A percentile compares a stretch with the other conserved stretches of the same genome.
These are phyloP conservation scores for Spongilla lacustris DNA, from an alignment of 37 sponge, comb jelly and placozoan species.

Conservation along the genomic window DNA sequence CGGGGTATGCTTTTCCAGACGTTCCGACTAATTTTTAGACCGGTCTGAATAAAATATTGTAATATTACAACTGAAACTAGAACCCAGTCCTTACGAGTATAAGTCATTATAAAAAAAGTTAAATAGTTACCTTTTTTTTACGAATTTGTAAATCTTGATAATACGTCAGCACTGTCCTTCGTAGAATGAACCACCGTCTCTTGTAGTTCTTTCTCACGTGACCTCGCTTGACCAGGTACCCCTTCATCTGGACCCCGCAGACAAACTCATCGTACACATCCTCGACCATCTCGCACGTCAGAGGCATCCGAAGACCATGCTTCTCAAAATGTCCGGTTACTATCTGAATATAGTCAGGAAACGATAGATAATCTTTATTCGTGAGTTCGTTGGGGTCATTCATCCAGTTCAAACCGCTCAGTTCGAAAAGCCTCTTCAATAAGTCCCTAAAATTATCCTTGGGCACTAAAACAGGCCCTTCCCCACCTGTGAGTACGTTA, in stretches of 20 bases:
- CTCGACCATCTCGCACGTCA: constrained; percentile 51
- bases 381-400: background rate
- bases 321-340: constrained; percentile 38
- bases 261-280: constrained; percentile 72
- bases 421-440: constrained; percentile 6
- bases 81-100: too few species aligned
- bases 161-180: constrained; percentile 46
- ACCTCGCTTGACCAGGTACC: constrained; percentile 73
- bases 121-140: constrained; percentile 26
- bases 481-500: constrained; percentile 8
- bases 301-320: constrained; percentile 33
- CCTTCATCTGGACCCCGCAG: constrained; percentile 60
- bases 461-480: background rate
- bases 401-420: constrained; percentile 55
- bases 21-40: too few species aligned
- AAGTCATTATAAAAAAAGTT: too few species aligned
- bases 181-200: constrained; percentile 67
- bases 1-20: too few species aligned
- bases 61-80: too few species aligned
- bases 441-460: constrained; percentile 31
- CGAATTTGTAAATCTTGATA: constrained; percentile 39
- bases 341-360: constrained; percentile 38
- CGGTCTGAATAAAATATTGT: too few species aligned
- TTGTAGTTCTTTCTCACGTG: constrained; percentile 64
- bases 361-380: constrained; percentile 11